Conservation (phyloP, 2,888 invertebrate genomes). For the Julus scandinavius region DNA sequence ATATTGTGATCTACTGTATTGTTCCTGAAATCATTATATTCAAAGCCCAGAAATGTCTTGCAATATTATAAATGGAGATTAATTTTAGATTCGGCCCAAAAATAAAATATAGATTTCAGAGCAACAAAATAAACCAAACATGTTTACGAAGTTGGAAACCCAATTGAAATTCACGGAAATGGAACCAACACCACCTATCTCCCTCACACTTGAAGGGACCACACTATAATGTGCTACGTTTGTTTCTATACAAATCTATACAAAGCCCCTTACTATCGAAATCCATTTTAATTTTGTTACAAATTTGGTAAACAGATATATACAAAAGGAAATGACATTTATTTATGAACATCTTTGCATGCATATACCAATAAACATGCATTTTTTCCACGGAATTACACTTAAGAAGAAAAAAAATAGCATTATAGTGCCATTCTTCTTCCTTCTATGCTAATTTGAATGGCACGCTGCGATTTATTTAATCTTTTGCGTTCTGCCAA, state of each 20-base stretch:
- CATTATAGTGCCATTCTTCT: conserved; percentile 79
- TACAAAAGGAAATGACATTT: neutral
- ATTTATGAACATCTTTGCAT: neutral
- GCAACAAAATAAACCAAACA: too few relatives aligned
- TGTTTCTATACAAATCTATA: neutral
- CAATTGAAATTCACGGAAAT: too few relatives aligned
- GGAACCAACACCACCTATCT: too few relatives aligned
- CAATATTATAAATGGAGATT: too few relatives aligned
- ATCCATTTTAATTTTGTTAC: conserved; percentile 2
- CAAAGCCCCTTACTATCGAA: neutral
- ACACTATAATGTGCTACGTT: too few relatives aligned
- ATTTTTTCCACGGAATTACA: neutral
- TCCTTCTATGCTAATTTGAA: conserved; percentile 95
- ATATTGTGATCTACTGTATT: too few relatives aligned
- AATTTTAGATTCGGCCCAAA: too few relatives aligned
- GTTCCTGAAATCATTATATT: too few relatives aligned
- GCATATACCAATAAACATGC: neutral
- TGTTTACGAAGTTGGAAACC: too few relatives aligned
- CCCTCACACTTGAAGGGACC: too few relatives aligned
- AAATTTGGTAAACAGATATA: neutral
- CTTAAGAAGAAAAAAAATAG: neutral
- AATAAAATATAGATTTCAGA: too few relatives aligned
- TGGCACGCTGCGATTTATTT: conserved; percentile 83
- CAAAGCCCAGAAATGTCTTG: too few relatives aligned
- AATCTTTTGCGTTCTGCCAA: conserved; percentile 86